phyloP scores from a whole-genome alignment of 2,113 vertebrate species.

The Poeciliopsis occidentalis region DNA sequence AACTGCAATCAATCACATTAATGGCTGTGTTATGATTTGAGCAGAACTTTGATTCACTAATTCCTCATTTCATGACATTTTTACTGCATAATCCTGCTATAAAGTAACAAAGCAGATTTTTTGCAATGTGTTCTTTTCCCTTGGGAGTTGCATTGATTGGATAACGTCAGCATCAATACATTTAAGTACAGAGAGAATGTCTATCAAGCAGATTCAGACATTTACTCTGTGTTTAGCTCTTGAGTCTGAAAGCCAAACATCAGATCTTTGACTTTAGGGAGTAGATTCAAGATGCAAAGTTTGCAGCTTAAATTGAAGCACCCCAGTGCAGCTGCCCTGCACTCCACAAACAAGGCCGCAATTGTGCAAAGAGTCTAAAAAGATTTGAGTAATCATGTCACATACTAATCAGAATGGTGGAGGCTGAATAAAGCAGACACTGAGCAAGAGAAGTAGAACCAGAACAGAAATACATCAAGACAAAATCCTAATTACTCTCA shows the following conservation, averaged over 20 bases:
- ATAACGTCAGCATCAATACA: conserved; percentile 48
- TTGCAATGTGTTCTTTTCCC: conserved; percentile 27
- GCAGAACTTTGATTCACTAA: conserved; percentile 6
- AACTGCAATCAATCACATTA: neutral
- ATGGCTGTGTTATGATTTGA: conserved; percentile 1
- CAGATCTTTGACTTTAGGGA: neutral
- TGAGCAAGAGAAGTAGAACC: neutral
- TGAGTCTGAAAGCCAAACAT: neutral
- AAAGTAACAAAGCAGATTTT: conserved; percentile 27
- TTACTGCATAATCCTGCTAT: conserved; percentile 54
- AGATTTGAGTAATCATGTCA: neutral
- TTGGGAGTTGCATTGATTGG: conserved; percentile 3
- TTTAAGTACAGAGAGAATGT: conserved; percentile 32
- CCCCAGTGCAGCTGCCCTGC: conserved; percentile 24
- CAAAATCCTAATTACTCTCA: conserved; percentile 7
- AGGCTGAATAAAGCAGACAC: neutral
- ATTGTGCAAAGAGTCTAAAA: neutral
- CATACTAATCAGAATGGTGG: conserved; percentile 4
- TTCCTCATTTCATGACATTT: conserved; percentile 41
- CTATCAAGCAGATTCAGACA: conserved; percentile 29
- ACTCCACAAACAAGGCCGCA: conserved; percentile 24
- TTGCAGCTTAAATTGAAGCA: conserved; percentile 24
- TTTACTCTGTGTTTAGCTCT: conserved; percentile 48
- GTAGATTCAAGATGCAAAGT: conserved; percentile 5
- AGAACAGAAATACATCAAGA: conserved; percentile 24